Evolutionary conservation across 1,140 invertebrate species (phyloP).

Genomic region (Lutraria rhynchaena): DNA sequence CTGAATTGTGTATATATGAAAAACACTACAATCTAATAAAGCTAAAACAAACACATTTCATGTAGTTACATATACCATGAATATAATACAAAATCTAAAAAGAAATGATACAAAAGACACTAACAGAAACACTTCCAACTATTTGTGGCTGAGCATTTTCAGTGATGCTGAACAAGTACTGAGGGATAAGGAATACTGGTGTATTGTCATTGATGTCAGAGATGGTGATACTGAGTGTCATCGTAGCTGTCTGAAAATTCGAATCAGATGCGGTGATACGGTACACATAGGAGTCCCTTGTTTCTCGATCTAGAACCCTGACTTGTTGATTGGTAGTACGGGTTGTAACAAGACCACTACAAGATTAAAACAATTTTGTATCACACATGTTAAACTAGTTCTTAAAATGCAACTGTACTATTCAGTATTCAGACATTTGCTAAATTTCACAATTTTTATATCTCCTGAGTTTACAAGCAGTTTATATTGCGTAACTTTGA

Average conservation of each 20-base stretch:
- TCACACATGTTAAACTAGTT: too few relatives aligned
- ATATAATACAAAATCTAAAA: too few relatives aligned
- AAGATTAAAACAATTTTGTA: conserved; percentile 17
- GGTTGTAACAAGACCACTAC: conserved; percentile 29
- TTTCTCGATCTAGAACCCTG: conserved; percentile 35
- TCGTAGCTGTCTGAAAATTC: conserved; percentile 64
- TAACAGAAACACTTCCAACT: conserved; percentile 67
- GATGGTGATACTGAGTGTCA: conserved; percentile 67
- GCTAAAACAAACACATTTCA: too few relatives aligned
- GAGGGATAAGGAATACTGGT: conserved; percentile 60
- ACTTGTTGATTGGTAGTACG: conserved; percentile 1
- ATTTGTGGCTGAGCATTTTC: conserved; percentile 55
- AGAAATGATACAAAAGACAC: too few relatives aligned
- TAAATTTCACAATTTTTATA: neutral
- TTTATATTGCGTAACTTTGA: too few relatives aligned
- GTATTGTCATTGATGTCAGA: conserved; percentile 74
- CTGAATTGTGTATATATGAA: too few relatives aligned
- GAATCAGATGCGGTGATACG: conserved; percentile 22
- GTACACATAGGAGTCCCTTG: conserved; percentile 15
- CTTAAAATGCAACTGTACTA: too few relatives aligned
- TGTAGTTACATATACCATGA: too few relatives aligned
- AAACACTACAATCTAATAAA: too few relatives aligned
- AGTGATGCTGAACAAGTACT: conserved; percentile 58
- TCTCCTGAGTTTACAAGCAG: neutral
- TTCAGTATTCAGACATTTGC: too few relatives aligned